Evolutionary conservation across 2,113 vertebrate genomes (phyloP).

Genomic region (Caracal caracal): DNA sequence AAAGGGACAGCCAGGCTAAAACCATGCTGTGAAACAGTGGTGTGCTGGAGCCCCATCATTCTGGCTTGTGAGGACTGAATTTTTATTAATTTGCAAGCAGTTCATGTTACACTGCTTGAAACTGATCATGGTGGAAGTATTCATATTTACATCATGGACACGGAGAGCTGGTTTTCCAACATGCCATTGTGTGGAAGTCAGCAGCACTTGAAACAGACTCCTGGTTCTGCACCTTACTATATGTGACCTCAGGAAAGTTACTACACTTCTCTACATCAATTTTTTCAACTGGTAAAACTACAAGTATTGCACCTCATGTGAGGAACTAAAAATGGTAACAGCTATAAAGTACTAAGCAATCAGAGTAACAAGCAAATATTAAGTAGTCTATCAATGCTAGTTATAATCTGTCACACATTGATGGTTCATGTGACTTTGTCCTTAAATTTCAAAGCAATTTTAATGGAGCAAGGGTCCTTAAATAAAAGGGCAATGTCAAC

Average conservation of each 20-base stretch:
- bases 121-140: not conserved
- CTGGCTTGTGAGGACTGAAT: not conserved
- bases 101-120: not conserved
- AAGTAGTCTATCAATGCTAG: not conserved
- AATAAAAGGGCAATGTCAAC: not conserved
- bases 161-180: not conserved
- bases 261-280: not conserved
- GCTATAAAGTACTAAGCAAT: not conserved
- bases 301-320: not conserved
- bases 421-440: not conserved
- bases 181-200: not conserved
- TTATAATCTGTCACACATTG: not conserved
- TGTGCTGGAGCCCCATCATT: not conserved
- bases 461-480: not conserved
- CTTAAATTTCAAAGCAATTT: not conserved
- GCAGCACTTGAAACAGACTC: not conserved
- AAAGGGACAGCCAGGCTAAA: not conserved
- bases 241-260: not conserved
- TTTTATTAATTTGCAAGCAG: not conserved
- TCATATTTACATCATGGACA: not conserved
- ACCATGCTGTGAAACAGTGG: not conserved
- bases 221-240: not conserved
- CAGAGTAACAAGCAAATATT: not conserved
- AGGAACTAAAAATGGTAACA: not conserved
- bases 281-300: not conserved